phyloP scores from a whole-genome alignment of 2,797 vertebrate species.

The Myotis pilosus region DNA sequence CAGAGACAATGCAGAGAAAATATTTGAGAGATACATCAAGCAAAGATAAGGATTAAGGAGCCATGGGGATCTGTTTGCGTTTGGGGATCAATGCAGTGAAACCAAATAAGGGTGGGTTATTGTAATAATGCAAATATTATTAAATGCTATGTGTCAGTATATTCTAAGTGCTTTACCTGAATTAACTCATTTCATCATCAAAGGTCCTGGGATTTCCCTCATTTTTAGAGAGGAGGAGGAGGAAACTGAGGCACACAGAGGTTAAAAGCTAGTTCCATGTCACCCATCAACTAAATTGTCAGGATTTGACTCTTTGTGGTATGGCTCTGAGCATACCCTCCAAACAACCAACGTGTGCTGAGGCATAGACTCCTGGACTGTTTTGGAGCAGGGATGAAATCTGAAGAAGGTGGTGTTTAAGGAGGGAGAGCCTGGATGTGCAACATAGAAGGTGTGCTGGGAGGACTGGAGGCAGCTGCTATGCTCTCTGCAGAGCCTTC shows the following conservation, averaged over 20 bases:
- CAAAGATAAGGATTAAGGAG: not conserved
- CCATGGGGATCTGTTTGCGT: not conserved
- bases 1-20: not conserved
- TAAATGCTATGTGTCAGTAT: not conserved
- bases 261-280: not conserved
- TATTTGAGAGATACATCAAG: not conserved
- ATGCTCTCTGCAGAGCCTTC: not conserved
- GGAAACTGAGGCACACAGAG: not conserved
- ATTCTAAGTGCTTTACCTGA: not conserved
- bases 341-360: not conserved
- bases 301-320: not conserved
- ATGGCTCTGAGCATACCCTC: not conserved
- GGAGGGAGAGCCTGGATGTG: not conserved
- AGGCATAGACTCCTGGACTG: not conserved
- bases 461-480: not conserved
- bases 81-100: not conserved
- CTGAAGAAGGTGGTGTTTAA: not conserved
- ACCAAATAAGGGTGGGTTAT: not conserved
- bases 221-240: not conserved
- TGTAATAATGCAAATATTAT: not conserved
- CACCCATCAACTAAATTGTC: not conserved
- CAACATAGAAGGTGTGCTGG: rapidly evolving
- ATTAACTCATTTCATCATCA: not conserved
- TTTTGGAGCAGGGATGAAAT: not conserved
- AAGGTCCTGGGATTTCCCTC: not conserved